These are phyloP conservation scores for Platycheirus albimanus DNA, from an alignment of 2,888 invertebrate genomes.

Conservation along the genomic window DNA sequence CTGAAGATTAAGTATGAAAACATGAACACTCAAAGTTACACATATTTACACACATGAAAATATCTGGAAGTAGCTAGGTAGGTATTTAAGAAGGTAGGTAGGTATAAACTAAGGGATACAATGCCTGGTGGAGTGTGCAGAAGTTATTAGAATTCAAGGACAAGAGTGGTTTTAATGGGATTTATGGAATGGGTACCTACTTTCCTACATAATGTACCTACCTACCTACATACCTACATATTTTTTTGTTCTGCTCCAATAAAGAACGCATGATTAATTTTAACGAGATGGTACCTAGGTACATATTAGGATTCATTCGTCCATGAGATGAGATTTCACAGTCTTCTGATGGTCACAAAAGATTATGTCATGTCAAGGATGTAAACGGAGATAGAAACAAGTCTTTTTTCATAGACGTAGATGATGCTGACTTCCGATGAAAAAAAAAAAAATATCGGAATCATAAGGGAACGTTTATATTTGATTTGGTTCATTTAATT, in stretches of 20 bases:
- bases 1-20: constrained; percentile 18
- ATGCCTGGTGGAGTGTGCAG: too few species aligned
- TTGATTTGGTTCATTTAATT: not conserved
- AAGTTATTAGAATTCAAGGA: constrained; percentile 45
- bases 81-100: too few species aligned
- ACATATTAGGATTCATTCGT: constrained; percentile 29
- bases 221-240: too few species aligned
- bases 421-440: too few species aligned
- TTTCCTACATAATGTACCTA: too few species aligned
- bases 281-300: constrained; percentile 31
- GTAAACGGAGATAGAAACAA: not conserved
- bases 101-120: too few species aligned
- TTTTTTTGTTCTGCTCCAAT: too few species aligned
- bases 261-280: constrained; percentile 45
- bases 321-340: not conserved
- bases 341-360: not conserved
- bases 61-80: too few species aligned
- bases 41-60: too few species aligned
- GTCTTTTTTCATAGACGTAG: too few species aligned
- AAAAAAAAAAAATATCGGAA: not conserved
- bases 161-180: constrained; percentile 27
- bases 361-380: not conserved
- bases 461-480: not conserved
- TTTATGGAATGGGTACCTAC: not conserved
- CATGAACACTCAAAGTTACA: constrained; percentile 2